Evolutionary conservation across 2,797 vertebrate species (phyloP).

Genomic region (Falco berigora): DNA sequence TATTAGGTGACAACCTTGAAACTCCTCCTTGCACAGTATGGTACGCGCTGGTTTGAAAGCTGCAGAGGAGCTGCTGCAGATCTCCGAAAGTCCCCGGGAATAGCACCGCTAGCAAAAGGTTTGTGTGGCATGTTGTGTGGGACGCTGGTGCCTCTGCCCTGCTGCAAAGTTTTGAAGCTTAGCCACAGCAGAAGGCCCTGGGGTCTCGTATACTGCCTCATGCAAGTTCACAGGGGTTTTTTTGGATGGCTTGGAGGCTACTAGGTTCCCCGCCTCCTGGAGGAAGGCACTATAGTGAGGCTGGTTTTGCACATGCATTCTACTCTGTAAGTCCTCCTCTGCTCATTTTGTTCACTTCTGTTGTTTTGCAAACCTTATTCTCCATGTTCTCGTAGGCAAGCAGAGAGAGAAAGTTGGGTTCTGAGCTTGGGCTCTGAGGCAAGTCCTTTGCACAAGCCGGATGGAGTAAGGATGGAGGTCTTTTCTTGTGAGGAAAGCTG

Average conservation of each 20-base stretch:
- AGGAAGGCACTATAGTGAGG: rapidly evolving
- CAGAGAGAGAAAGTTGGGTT: background rate
- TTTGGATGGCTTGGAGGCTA: background rate
- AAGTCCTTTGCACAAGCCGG: background rate
- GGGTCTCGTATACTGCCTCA: background rate
- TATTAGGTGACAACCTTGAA: background rate
- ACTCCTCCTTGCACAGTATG: background rate
- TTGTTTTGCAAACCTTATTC: background rate
- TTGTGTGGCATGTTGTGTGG: rapidly evolving
- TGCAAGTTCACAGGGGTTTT: rapidly evolving
- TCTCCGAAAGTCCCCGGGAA: background rate
- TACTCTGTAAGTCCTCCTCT: rapidly evolving
- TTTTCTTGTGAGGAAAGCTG: too few relatives aligned
- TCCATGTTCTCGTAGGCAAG: background rate
- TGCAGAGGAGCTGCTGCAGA: background rate
- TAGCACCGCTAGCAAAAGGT: background rate
- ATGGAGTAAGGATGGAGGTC: background rate
- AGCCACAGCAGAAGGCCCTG: background rate
- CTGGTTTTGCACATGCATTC: rapidly evolving
- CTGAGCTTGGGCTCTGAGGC: background rate
- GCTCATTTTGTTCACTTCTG: background rate
- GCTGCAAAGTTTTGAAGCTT: background rate
- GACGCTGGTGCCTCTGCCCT: background rate
- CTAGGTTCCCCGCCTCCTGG: background rate
- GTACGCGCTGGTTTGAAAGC: background rate